Evolutionary conservation across 2,797 vertebrate species (phyloP).

Genomic region (Premnoplex brunnescens): DNA sequence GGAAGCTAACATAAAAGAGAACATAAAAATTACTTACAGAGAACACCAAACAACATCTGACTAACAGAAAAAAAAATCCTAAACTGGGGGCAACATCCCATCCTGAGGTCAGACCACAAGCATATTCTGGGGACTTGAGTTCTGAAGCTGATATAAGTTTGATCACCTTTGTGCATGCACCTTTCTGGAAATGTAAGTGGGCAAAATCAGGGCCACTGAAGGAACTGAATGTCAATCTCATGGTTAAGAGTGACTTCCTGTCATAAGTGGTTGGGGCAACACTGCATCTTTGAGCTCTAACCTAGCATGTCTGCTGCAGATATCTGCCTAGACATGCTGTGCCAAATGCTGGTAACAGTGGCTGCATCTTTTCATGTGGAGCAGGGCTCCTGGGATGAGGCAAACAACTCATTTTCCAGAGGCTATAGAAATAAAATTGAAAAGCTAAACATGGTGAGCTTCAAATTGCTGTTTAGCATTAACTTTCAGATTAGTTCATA

Average conservation of each 20-base stretch:
- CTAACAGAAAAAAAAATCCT: not conserved
- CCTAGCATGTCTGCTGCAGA: not conserved
- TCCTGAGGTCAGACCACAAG: not conserved
- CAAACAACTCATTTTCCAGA: not conserved
- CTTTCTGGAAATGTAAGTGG: not conserved
- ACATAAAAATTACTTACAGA: not conserved
- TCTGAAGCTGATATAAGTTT: not conserved
- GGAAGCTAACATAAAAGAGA: conserved; percentile 53
- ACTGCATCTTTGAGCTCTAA: not conserved
- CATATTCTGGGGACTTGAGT: not conserved
- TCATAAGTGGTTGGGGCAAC: not conserved
- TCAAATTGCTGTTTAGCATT: not conserved
- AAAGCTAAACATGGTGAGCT: not conserved
- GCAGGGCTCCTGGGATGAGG: not conserved
- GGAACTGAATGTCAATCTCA: not conserved
- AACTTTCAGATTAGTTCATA: not conserved
- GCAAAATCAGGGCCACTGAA: not conserved
- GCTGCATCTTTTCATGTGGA: not conserved
- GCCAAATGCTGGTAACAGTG: not conserved
- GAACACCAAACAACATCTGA: not conserved
- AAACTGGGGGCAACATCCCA: not conserved
- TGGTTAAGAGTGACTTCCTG: not conserved
- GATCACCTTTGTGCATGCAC: not conserved
- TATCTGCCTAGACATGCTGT: not conserved
- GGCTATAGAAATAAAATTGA: not conserved